Percentiles rank a stretch among this genome's conserved stretches.
phyloP scores from a whole-genome alignment of 2,888 invertebrate genomes.

The Alloscopus bannaensis region DNA sequence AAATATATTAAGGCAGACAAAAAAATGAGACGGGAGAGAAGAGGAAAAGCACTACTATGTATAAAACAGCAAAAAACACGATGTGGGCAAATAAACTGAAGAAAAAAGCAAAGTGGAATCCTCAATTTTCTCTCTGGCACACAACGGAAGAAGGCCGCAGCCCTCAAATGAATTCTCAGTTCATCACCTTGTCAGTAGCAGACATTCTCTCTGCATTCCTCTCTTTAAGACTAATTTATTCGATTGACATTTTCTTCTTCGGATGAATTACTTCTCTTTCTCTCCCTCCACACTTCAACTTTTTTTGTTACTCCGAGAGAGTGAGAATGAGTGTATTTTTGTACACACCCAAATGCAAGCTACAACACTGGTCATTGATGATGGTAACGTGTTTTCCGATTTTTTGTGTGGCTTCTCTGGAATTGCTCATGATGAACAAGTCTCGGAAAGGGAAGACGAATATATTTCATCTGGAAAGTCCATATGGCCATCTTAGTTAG shows the following conservation, averaged over 20 bases:
- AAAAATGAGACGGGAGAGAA: no score
- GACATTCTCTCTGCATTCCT: conserved; percentile 65
- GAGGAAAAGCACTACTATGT: no score
- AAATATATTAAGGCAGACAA: conserved; percentile 51
- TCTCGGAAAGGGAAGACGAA: conserved; percentile 11
- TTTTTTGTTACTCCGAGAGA: conserved; percentile 20
- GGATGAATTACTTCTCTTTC: conserved; percentile 64
- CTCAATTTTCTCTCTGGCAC: conserved; percentile 35
- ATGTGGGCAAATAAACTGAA: conserved; percentile 9
- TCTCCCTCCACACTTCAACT: conserved; percentile 1
- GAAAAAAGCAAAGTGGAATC: conserved; percentile 27
- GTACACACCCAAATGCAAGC: no score
- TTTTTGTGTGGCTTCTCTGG: conserved; percentile 17
- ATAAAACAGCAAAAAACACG: no score
- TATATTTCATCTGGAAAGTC: conserved; percentile 48
- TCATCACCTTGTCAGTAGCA: conserved; percentile 71
- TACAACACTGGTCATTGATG: conserved; percentile 11
- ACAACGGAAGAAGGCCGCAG: conserved; percentile 32
- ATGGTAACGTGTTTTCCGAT: conserved; percentile 29
- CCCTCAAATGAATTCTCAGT: conserved; percentile 69
- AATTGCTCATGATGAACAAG: background rate
- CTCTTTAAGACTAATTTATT: conserved; percentile 69
- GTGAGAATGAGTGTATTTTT: background rate
- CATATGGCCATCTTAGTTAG: conserved; percentile 41
- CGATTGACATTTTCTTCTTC: conserved; percentile 68